Evolutionary conservation across 2,888 invertebrate species (phyloP).

Genomic region (Phrixothrix hirtus): DNA sequence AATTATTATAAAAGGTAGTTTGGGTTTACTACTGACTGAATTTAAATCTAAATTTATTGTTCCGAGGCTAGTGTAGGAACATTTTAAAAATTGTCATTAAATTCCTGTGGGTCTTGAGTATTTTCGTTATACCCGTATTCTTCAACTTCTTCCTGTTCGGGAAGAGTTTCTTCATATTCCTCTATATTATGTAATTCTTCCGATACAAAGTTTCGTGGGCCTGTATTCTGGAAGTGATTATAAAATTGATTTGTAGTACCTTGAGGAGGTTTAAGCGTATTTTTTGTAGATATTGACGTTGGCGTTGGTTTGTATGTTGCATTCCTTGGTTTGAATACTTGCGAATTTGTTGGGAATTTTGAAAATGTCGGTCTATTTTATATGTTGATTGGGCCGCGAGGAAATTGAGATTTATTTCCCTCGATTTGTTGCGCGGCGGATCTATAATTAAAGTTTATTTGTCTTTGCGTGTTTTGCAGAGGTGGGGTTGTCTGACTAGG

Average conservation of each 20-base stretch:
- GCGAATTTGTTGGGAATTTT: conserved; percentile 5
- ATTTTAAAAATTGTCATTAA: conserved; percentile 5
- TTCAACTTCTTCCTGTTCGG: too few relatives aligned
- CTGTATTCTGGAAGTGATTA: conserved; percentile 5
- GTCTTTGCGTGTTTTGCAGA: too few relatives aligned
- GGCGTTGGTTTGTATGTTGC: conserved; percentile 6
- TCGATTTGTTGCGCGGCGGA: too few relatives aligned
- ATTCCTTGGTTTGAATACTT: conserved; percentile 1
- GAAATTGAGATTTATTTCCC: conserved; percentile 1
- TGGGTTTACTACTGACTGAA: conserved; percentile 23
- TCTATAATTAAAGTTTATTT: too few relatives aligned
- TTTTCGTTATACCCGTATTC: too few relatives aligned
- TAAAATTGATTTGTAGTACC: not conserved
- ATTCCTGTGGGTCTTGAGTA: not conserved
- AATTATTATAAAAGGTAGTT: conserved; percentile 28
- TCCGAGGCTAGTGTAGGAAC: conserved; percentile 19
- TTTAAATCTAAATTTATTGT: conserved; percentile 17
- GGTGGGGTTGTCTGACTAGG: too few relatives aligned
- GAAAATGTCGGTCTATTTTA: not conserved
- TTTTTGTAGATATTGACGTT: conserved; percentile 13
- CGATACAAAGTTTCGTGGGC: conserved; percentile 8
- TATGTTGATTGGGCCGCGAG: not conserved
- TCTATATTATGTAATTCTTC: conserved; percentile 8
- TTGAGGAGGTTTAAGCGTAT: not conserved
- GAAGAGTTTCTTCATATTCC: not conserved